Conservation (phyloP, 2,797 vertebrate genomes). For the Carapus acus region DNA sequence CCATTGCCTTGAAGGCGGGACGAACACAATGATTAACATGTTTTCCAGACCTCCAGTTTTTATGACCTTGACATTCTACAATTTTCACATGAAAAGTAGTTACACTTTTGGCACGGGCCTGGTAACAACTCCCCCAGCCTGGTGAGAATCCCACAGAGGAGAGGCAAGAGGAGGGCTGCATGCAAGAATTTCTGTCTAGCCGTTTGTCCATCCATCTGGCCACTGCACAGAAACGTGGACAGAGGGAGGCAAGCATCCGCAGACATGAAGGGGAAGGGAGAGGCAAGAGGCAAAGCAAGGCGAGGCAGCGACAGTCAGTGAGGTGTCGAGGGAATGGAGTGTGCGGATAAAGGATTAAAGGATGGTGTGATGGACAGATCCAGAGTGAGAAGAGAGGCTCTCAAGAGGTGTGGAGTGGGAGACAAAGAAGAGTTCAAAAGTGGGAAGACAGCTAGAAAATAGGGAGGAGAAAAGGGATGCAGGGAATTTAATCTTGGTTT, state of each 20-base stretch:
- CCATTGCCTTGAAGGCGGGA: conserved; percentile 57
- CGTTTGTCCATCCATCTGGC: no score
- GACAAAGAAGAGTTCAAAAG: conserved; percentile 43
- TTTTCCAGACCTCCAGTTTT: conserved; percentile 65
- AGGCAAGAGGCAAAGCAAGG: conserved; percentile 36
- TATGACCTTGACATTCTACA: conserved; percentile 70
- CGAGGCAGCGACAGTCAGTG: conserved; percentile 32
- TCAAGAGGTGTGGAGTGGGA: conserved; percentile 21
- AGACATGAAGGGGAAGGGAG: conserved; percentile 45
- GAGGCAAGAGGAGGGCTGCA: conserved; percentile 31
- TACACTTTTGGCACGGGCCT: conserved; percentile 53
- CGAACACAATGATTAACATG: conserved; percentile 57
- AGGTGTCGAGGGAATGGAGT: conserved; percentile 32
- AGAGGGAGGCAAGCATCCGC: conserved; percentile 33
- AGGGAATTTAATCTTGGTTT: conserved; percentile 11
- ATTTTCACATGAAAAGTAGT: conserved; percentile 64
- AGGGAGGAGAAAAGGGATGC: conserved; percentile 11
- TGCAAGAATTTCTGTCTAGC: conserved; percentile 48
- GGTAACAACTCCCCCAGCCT: conserved; percentile 53
- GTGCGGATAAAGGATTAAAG: conserved; percentile 50
- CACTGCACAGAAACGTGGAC: conserved; percentile 26
- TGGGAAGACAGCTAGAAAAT: conserved; percentile 27
- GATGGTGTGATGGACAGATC: conserved; percentile 23
- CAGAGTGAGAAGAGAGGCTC: conserved; percentile 16
- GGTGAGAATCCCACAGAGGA: conserved; percentile 58